Conservation (phyloP, 1,140 invertebrate genomes). For the Anastrepha obliqua region DNA sequence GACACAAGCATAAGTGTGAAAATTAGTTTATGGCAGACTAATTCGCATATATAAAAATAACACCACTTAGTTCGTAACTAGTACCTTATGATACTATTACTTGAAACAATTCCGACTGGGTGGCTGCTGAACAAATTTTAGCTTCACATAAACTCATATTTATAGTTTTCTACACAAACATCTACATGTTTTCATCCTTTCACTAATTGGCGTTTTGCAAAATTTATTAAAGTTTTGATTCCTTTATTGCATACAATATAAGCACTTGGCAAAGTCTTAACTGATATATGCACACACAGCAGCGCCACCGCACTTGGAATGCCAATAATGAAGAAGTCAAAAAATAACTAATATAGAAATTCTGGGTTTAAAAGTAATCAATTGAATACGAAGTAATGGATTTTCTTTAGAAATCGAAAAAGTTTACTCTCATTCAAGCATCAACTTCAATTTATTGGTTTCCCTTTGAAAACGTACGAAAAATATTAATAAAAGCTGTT, state of each 20-base stretch:
- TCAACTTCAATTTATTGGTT: neutral
- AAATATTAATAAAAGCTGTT: neutral
- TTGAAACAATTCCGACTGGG: too few species aligned
- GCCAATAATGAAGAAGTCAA: neutral
- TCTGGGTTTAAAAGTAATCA: neutral
- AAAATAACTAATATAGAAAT: neutral
- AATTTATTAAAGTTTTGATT: constrained; percentile 43
- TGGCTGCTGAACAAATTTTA: too few species aligned
- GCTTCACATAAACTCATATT: too few species aligned
- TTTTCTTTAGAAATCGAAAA: neutral
- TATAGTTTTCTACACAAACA: too few species aligned
- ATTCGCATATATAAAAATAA: too few species aligned
- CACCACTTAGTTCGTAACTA: too few species aligned
- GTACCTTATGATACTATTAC: too few species aligned
- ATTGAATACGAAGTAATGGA: neutral
- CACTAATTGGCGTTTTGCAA: constrained; percentile 46
- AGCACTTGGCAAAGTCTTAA: constrained; percentile 23
- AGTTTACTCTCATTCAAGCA: neutral
- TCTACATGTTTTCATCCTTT: too few species aligned
- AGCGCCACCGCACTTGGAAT: neutral
- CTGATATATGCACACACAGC: neutral
- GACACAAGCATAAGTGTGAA: too few species aligned
- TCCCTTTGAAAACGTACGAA: neutral
- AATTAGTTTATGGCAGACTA: too few species aligned
- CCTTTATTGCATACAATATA: neutral